Conservation (phyloP, 2,797 vertebrate species). For the Odontamblyopus rebecca region DNA sequence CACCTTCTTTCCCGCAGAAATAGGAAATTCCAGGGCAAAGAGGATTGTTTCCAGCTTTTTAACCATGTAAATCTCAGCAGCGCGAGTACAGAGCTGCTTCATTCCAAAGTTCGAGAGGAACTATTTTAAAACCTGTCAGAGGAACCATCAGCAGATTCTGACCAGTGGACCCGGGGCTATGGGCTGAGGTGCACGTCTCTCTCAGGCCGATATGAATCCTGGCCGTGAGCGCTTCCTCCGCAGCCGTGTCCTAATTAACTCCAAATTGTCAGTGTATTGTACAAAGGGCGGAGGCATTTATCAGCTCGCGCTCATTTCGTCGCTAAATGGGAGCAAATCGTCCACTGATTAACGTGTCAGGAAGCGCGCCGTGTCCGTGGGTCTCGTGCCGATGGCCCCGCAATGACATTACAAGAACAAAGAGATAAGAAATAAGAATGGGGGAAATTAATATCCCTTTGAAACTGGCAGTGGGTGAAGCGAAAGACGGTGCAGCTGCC, state of each 20-base stretch:
- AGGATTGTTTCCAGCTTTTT: no score
- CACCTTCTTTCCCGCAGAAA: no score
- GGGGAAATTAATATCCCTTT: conserved; percentile 65
- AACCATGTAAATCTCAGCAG: no score
- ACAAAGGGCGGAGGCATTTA: conserved; percentile 47
- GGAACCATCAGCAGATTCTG: no score
- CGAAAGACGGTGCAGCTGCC: conserved; percentile 64
- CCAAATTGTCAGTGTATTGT: conserved; percentile 32
- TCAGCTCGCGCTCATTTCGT: conserved; percentile 33
- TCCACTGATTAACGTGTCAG: conserved; percentile 67
- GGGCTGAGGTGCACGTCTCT: conserved; percentile 4
- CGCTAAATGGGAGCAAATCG: conserved; percentile 68
- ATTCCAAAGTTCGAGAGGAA: no score
- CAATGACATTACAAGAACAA: conserved; percentile 43
- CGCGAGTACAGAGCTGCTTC: no score
- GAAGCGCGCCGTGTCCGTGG: conserved; percentile 33
- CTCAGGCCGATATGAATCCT: neutral
- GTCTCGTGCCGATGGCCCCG: conserved; percentile 44
- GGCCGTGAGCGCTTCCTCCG: conserved; percentile 1
- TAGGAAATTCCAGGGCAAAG: no score
- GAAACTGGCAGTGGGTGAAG: conserved; percentile 61
- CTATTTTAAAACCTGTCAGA: no score
- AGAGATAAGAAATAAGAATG: conserved; percentile 60
- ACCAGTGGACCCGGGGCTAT: no score
- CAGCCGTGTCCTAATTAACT: conserved; percentile 51